phyloP scores from a whole-genome alignment of 2,797 vertebrate species.

The Pipistrellus pipistrellus region DNA sequence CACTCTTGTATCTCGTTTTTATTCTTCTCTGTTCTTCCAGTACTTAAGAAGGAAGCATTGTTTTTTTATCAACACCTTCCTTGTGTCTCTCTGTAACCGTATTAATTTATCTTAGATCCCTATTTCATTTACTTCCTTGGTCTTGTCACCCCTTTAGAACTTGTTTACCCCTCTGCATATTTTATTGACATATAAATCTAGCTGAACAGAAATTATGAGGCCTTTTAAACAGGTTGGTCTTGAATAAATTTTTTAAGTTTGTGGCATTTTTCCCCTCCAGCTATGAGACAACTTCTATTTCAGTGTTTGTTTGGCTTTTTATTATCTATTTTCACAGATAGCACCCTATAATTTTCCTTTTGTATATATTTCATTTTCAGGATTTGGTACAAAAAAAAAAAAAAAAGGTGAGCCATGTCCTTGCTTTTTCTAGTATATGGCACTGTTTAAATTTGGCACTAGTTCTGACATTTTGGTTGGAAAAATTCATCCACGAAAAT shows the following conservation, averaged over 20 bases:
- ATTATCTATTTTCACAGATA: neutral
- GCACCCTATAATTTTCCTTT: neutral
- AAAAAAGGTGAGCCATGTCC: neutral
- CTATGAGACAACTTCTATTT: neutral
- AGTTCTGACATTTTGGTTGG: neutral
- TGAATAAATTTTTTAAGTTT: neutral
- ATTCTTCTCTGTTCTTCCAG: neutral
- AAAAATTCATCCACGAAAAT: neutral
- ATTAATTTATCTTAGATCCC: neutral
- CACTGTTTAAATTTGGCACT: conserved; percentile 8
- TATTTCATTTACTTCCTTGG: neutral
- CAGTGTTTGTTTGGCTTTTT: neutral
- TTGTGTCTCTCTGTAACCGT: neutral
- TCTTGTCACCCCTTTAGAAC: neutral
- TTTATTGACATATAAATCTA: neutral
- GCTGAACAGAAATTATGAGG: neutral
- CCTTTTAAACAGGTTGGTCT: neutral
- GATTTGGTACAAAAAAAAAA: conserved; percentile 14
- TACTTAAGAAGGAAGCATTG: neutral
- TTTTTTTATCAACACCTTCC: neutral
- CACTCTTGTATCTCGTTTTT: neutral
- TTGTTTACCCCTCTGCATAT: neutral
- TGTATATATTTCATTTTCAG: neutral
- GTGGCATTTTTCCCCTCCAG: neutral
- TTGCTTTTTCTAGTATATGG: neutral